Percentiles rank a stretch among this genome's conserved stretches.
Evolutionary conservation across 2,888 invertebrate species (phyloP).

Genomic region (Ophioninae sp.): DNA sequence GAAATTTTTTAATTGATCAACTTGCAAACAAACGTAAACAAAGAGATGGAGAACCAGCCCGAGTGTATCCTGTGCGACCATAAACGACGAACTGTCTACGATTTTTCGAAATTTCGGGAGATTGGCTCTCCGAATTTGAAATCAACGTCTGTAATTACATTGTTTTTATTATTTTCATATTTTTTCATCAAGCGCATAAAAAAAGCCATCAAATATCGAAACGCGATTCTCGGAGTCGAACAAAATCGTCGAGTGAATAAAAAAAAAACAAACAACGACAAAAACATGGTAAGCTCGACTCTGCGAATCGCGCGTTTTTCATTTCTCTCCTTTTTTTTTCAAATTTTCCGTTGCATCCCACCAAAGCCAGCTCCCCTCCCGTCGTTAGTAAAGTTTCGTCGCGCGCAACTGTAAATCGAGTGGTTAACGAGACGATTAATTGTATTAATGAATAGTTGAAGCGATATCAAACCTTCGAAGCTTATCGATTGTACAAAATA

Average conservation of each 20-base stretch:
- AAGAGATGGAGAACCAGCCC: not conserved
- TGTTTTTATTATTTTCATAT: conserved; percentile 6
- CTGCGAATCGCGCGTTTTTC: conserved; percentile 63
- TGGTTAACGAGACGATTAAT: conserved; percentile 58
- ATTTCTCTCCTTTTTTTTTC: too few species aligned
- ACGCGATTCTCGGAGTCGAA: conserved; percentile 64
- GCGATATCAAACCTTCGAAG: conserved; percentile 73
- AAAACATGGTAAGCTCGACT: conserved; percentile 63
- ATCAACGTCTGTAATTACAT: conserved; percentile 12
- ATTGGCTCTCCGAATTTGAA: not conserved
- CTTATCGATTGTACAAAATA: conserved; percentile 78
- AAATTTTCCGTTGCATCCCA: conserved; percentile 5
- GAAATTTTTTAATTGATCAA: conserved; percentile 29
- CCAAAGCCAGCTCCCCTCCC: conserved; percentile 1
- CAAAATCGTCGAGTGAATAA: conserved; percentile 41
- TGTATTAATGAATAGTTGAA: conserved; percentile 65
- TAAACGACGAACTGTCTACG: conserved; percentile 6
- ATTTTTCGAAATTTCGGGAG: not conserved
- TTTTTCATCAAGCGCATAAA: conserved; percentile 7
- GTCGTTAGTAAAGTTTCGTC: conserved; percentile 27
- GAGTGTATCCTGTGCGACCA: not conserved
- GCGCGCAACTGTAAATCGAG: conserved; percentile 62
- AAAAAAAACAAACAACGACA: not conserved
- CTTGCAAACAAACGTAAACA: not conserved
- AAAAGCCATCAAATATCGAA: conserved; percentile 2